phyloP scores from a whole-genome alignment of 1,140 invertebrate genomes.

The Apocrypta bakeri region DNA sequence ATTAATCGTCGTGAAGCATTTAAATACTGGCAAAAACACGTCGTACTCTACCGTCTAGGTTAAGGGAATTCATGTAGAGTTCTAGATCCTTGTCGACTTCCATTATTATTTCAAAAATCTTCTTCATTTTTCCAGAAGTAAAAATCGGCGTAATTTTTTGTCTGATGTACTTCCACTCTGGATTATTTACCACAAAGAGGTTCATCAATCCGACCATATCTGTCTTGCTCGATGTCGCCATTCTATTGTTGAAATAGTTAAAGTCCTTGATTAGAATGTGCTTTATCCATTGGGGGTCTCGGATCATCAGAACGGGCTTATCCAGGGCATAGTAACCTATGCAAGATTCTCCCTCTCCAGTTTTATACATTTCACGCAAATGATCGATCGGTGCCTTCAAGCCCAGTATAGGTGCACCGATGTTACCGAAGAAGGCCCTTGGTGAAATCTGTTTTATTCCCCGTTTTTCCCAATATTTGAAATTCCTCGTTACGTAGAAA shows the following conservation, averaged over 20 bases:
- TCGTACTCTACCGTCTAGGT: conserved; percentile 33
- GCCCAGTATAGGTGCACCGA: conserved; percentile 47
- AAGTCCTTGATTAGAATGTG: conserved; percentile 74
- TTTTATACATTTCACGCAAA: conserved; percentile 54
- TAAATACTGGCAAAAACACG: too few relatives aligned
- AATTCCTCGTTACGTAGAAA: conserved; percentile 65
- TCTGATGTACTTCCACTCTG: conserved; percentile 68
- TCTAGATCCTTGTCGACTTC: conserved; percentile 67
- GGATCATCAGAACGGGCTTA: conserved; percentile 66
- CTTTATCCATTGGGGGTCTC: conserved; percentile 72
- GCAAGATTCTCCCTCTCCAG: conserved; percentile 52
- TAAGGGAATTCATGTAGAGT: conserved; percentile 53
- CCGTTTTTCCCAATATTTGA: conserved; percentile 68
- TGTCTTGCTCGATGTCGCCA: conserved; percentile 45
- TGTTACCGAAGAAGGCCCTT: conserved; percentile 64
- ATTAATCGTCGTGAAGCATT: too few relatives aligned
- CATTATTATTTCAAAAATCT: conserved; percentile 69
- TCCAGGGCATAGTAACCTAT: conserved; percentile 67
- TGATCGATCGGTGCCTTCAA: conserved; percentile 48
- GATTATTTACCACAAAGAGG: conserved; percentile 63
- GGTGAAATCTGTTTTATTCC: conserved; percentile 62
- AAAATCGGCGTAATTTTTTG: conserved; percentile 70
- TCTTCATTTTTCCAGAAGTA: conserved; percentile 69
- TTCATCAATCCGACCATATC: conserved; percentile 59
- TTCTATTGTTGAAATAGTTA: conserved; percentile 66